These are phyloP conservation scores for Crocidura indochinensis DNA, from an alignment of 2,797 vertebrate genomes.

Conservation along the genomic window DNA sequence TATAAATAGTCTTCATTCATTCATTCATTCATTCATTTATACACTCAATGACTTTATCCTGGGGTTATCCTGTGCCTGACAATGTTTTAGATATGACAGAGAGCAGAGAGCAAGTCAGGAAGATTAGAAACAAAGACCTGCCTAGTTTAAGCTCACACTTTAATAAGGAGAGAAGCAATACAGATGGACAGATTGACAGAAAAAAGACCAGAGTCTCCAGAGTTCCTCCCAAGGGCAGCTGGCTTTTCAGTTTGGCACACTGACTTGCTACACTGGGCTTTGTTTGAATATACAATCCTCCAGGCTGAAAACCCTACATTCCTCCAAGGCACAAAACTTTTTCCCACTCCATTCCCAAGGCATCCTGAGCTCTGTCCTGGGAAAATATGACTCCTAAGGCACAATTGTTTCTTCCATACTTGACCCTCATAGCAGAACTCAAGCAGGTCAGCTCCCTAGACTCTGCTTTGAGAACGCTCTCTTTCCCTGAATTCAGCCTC, in stretches of 20 bases:
- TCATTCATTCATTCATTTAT: background rate
- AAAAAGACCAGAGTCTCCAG: background rate
- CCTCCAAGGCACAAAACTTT: background rate
- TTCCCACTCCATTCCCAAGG: background rate
- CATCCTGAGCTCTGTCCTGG: rapidly evolving
- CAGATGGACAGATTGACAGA: background rate
- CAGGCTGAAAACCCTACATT: background rate
- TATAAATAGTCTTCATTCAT: background rate
- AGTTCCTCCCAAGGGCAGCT: background rate
- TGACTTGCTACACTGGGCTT: background rate
- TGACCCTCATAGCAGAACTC: background rate
- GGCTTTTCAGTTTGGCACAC: background rate
- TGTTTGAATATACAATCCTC: background rate
- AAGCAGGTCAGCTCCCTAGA: background rate
- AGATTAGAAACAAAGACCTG: too few species aligned
- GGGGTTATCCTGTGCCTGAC: background rate
- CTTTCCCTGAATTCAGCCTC: background rate
- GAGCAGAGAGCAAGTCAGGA: background rate
- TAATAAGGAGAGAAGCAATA: background rate
- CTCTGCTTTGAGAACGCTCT: background rate
- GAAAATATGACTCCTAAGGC: background rate
- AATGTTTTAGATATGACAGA: background rate
- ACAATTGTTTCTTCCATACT: background rate
- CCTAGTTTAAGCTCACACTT: background rate
- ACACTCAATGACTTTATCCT: background rate